A percentile compares a stretch with the other conserved stretches of the same genome.
Conservation (phyloP, 2,113 vertebrate genomes). For the Varanus komodoensis region DNA sequence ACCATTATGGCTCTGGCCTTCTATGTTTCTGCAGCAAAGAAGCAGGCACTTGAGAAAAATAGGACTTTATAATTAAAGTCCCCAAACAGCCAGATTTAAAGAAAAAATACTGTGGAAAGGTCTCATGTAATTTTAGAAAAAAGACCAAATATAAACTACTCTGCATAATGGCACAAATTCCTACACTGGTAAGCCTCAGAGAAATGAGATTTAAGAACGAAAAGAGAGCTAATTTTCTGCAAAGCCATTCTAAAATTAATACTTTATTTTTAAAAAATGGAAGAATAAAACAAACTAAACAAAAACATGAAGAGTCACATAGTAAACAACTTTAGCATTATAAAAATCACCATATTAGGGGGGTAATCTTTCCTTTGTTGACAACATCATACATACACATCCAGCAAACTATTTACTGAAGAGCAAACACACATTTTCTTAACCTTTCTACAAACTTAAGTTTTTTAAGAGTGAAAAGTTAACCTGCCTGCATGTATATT, state of each 20-base stretch:
- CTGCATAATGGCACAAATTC: constrained; percentile 32
- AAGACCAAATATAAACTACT: neutral
- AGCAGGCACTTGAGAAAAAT: constrained; percentile 45
- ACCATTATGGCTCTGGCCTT: constrained; percentile 42
- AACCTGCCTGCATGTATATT: constrained; percentile 52
- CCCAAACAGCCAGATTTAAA: constrained; percentile 51
- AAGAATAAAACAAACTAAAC: constrained; percentile 19
- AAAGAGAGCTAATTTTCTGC: constrained; percentile 28
- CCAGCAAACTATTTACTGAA: constrained; percentile 17
- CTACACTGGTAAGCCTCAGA: constrained; percentile 25
- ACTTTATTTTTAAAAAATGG: accelerated
- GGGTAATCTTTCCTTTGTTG: constrained; percentile 29
- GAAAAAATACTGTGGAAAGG: constrained; percentile 39
- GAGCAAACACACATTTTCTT: constrained; percentile 22
- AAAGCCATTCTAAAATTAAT: constrained; percentile 26
- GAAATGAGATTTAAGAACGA: constrained; percentile 53
- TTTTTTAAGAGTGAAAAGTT: constrained; percentile 55
- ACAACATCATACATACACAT: constrained; percentile 20
- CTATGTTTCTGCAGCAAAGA: neutral
- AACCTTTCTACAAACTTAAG: constrained; percentile 46
- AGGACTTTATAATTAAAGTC: constrained; percentile 47
- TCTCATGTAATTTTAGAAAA: constrained; percentile 38
- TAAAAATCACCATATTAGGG: constrained; percentile 18
- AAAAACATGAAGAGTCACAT: constrained; percentile 25
- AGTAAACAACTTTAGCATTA: constrained; percentile 34